These are phyloP conservation scores for Gnathonemus echidnorhynchus DNA, from an alignment of 2,113 vertebrate species.

Conservation along the genomic window DNA sequence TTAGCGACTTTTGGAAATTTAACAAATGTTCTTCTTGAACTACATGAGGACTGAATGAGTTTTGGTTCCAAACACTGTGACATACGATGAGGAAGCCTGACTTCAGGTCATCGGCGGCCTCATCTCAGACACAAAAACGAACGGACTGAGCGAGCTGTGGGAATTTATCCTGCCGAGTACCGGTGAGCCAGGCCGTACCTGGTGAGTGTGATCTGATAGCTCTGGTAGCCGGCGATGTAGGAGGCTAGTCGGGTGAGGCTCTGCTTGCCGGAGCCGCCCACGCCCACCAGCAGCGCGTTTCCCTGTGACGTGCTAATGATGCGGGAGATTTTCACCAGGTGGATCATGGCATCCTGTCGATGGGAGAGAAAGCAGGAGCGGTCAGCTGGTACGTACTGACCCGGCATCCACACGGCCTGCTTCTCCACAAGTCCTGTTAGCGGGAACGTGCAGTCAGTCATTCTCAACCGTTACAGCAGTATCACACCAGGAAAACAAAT, in stretches of 20 bases:
- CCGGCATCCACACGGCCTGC: neutral
- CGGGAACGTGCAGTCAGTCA: neutral
- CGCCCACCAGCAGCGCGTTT: conserved; percentile 72
- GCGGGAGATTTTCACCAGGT: conserved; percentile 72
- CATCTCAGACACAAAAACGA: neutral
- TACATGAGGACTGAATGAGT: neutral
- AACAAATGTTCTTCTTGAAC: neutral
- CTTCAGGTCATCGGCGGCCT: neutral
- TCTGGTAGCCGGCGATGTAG: conserved; percentile 72
- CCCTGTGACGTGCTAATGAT: conserved; percentile 70
- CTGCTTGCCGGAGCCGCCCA: conserved; percentile 77
- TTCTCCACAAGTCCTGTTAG: neutral
- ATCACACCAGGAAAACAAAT: neutral
- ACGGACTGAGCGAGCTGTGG: neutral
- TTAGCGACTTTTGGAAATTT: neutral
- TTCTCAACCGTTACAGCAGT: neutral
- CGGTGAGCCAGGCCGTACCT: conserved; percentile 46
- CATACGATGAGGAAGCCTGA: neutral
- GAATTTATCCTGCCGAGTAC: neutral
- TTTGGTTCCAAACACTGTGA: neutral
- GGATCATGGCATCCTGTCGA: conserved; percentile 68
- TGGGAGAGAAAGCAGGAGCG: conserved; percentile 18
- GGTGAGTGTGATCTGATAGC: conserved; percentile 72
- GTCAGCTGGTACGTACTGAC: neutral
- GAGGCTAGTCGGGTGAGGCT: conserved; percentile 70